Base-by-base conservation (phyloP, 2,888 invertebrate species). In the Lithophane socia region DNA sequence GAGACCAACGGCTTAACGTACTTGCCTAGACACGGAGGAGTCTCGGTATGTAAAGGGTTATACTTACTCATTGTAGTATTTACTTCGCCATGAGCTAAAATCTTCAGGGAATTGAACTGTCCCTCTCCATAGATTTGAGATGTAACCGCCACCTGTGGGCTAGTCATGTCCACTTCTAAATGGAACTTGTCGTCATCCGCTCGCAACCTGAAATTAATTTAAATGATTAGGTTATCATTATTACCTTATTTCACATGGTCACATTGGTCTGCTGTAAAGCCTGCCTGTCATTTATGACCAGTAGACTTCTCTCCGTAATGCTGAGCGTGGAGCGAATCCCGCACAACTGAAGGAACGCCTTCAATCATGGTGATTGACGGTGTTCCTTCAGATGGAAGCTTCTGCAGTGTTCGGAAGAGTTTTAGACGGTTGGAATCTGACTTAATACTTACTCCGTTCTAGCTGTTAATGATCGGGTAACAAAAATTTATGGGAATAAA, bases 121-220 rank as follows among this genome's bases (percentile, higher is more conserved):
- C 98, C 98, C 79, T 97, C 97, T 0, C 97, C 98, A 86, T 97
- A 96, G 91, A 97, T 98, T 49, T 95, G 92, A 7, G 98, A 97
- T 69, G 96, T 97, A 4, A 97, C 92, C 61, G 94, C 90, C 16
- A 97, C 89, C 84, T 95, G 94, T 0, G 98, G 97, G 49, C 97
- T 92, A 60, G 96, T 95, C 79, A 97, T 89, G 79, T 97, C 97
- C 12, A 97, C 88, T 91, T 98, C 97, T 82, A 98, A 88, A 58
- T 97, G 95, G 77, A 97, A 97, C 56, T 93, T 95, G 76, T 97
- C 97, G 67, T 97, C 97, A 21, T 97, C 97, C n/a, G 97, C 93
- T 47, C 95, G 92, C 7, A 97, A 93, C 85, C 97, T 97, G 90
- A 67, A 90, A 86, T 42, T 12, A 67, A 37, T 63, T 44, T 37